Percentiles rank a stretch among this genome's conserved stretches.
phyloP scores from a whole-genome alignment of 2,113 vertebrate species.

The Stercorarius parasiticus region DNA sequence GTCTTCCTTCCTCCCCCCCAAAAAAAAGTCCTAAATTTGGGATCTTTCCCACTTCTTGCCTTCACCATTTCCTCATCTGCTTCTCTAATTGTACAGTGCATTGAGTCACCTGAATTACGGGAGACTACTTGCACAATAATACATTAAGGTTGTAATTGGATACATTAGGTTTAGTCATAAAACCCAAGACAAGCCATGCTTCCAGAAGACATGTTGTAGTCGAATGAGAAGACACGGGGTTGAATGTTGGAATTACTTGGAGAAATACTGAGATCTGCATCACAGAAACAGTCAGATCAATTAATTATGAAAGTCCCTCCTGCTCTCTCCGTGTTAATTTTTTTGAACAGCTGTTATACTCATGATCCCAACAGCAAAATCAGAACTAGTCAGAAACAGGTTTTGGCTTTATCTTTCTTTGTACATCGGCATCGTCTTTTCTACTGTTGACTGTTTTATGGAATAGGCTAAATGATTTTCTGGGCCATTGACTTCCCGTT shows the following conservation, averaged over 20 bases:
- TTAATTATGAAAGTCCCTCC: background rate
- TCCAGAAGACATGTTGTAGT: background rate
- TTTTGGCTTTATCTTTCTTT: background rate
- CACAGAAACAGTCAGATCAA: background rate
- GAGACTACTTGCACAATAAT: background rate
- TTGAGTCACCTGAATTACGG: background rate
- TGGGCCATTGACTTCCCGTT: background rate
- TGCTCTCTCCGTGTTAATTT: background rate
- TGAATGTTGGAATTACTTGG: background rate
- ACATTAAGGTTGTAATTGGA: background rate
- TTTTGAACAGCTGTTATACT: background rate
- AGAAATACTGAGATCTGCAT: background rate
- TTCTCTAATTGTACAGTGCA: background rate
- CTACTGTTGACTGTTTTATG: background rate
- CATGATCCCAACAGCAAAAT: background rate
- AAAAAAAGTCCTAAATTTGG: background rate
- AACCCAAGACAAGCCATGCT: background rate
- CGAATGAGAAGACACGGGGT: background rate
- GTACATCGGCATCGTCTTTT: background rate
- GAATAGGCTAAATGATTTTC: background rate
- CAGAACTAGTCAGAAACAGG: background rate
- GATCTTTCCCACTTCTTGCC: background rate
- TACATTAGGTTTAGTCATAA: background rate
- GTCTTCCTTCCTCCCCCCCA: background rate
- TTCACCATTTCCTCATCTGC: background rate